A percentile compares a stretch with the other conserved stretches of the same genome.
Evolutionary conservation across 2,797 vertebrate species (phyloP).

Genomic region (Rhynchotus rufescens): DNA sequence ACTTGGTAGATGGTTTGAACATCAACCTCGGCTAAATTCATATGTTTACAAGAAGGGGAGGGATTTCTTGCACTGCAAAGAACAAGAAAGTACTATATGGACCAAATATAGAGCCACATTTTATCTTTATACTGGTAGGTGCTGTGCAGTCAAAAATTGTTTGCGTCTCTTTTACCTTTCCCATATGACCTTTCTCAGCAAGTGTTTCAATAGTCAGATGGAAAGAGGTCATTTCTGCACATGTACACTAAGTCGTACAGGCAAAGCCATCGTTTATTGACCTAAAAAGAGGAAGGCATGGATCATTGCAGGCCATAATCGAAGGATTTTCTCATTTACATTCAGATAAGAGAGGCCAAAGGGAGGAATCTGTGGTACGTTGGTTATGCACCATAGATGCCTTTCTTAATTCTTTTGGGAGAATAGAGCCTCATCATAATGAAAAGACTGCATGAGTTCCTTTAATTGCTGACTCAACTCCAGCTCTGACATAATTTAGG

Average conservation of each 20-base stretch:
- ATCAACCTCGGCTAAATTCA: constrained; percentile 1
- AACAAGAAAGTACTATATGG: neutral
- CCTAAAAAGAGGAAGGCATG: constrained; percentile 19
- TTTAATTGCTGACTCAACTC: neutral
- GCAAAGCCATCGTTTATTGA: neutral
- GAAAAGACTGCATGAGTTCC: neutral
- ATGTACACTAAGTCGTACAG: neutral
- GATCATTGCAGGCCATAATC: constrained; percentile 37
- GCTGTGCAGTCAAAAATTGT: neutral
- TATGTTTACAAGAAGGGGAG: neutral
- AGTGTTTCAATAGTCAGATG: neutral
- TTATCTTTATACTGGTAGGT: accelerated
- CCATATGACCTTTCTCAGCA: neutral
- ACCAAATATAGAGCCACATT: neutral
- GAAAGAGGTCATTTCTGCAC: constrained; percentile 26
- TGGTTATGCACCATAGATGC: neutral
- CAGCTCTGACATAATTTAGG: neutral
- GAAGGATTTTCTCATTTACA: constrained; percentile 42
- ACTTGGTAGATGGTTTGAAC: neutral
- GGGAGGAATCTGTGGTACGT: neutral
- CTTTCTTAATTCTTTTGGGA: constrained; percentile 34
- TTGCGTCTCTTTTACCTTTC: neutral
- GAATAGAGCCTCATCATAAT: neutral
- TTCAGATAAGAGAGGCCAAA: constrained; percentile 30
- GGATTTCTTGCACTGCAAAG: neutral